phyloP scores from a whole-genome alignment of 2,797 vertebrate genomes.

The Oreochromis grahami region DNA sequence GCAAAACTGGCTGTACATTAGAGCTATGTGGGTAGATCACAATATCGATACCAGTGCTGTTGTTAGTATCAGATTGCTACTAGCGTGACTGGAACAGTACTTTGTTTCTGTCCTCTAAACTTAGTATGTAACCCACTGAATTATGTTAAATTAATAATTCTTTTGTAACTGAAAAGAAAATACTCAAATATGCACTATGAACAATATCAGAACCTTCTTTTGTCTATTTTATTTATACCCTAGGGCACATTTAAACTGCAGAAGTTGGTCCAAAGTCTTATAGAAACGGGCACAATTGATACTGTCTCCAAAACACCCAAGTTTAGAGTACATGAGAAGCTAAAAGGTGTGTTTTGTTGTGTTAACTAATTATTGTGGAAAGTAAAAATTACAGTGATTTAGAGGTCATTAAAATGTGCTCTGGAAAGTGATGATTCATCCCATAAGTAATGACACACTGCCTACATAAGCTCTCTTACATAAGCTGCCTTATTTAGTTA shows the following conservation, averaged over 20 bases:
- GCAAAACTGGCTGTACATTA: background rate
- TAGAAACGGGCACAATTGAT: fast-evolving
- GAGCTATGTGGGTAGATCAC: background rate
- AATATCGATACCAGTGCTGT: background rate
- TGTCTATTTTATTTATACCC: background rate
- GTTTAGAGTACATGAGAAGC: background rate
- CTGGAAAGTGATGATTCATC: background rate
- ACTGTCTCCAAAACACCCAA: background rate
- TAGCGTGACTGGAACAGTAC: background rate
- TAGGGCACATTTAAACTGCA: background rate
- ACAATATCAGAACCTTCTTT: background rate
- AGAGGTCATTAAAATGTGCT: background rate
- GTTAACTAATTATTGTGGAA: background rate
- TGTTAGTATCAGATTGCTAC: background rate
- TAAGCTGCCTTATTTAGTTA: background rate
- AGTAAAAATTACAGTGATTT: background rate
- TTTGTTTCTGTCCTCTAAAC: background rate
- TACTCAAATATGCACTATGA: background rate
- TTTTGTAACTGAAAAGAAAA: background rate
- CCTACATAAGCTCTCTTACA: background rate
- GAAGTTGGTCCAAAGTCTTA: background rate
- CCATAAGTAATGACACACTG: background rate
- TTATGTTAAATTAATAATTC: background rate
- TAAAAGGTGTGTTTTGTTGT: background rate
- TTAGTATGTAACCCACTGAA: background rate